Evolutionary conservation across 2,797 vertebrate genomes (phyloP).

Genomic region (Helarctos malayanus): DNA sequence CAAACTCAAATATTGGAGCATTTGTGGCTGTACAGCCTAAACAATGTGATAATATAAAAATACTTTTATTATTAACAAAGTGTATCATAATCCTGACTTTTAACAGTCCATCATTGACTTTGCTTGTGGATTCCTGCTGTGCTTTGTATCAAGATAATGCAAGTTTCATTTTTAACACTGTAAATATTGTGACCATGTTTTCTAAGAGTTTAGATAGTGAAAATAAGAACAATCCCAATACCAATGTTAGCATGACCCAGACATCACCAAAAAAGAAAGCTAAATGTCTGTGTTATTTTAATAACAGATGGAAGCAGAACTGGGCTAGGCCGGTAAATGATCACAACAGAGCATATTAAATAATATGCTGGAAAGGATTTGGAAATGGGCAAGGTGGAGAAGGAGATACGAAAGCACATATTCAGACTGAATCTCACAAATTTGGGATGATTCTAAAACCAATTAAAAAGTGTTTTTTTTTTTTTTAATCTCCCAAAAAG

Average conservation of each 20-base stretch:
- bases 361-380: not conserved
- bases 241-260: not conserved
- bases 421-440: not conserved
- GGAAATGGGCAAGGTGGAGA: not conserved
- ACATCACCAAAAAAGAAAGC: not conserved
- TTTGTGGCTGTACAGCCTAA: not conserved
- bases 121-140: not conserved
- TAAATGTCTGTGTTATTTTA: not conserved
- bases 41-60: not conserved
- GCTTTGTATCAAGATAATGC: not conserved
- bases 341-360: not conserved
- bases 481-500: not conserved
- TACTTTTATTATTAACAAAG: not conserved
- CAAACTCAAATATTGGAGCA: not conserved
- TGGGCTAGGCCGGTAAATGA: not conserved
- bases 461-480: not conserved
- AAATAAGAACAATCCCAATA: not conserved
- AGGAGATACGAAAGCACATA: not conserved
- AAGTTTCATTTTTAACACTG: constrained; percentile 45
- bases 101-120: not conserved
- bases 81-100: not conserved
- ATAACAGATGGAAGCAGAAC: not conserved
- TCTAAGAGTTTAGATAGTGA: constrained; percentile 22
- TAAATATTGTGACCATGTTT: not conserved
- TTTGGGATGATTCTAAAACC: not conserved